Percentiles rank a stretch among this genome's conserved stretches.
Conservation (phyloP, 2,888 invertebrate species). For the Rhagonycha fulva region DNA sequence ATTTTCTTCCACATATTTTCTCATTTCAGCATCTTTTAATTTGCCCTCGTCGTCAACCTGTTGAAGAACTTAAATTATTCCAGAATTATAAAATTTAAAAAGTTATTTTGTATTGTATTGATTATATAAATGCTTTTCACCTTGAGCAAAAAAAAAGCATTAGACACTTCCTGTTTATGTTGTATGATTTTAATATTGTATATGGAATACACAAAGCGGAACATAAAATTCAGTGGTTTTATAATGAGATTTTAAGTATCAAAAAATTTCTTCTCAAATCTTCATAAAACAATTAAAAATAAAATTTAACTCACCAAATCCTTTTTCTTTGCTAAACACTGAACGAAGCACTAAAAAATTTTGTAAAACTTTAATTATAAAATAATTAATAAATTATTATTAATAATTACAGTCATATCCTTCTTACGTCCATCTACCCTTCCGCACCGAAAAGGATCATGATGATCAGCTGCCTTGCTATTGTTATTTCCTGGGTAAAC, state of each 20-base stretch:
- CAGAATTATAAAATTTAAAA: neutral
- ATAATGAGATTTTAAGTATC: neutral
- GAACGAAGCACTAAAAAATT: slow-evolving; percentile 47
- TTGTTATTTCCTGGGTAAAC: slow-evolving; percentile 40
- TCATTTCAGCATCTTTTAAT: slow-evolving; percentile 43
- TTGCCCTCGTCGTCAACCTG: slow-evolving; percentile 49
- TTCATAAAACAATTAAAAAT: neutral
- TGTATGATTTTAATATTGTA: neutral
- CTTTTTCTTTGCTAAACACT: slow-evolving; percentile 51
- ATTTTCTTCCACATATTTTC: slow-evolving; percentile 42
- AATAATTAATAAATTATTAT: neutral
- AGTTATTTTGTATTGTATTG: no score
- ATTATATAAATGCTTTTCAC: neutral
- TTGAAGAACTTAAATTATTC: slow-evolving; percentile 15
- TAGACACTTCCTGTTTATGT: neutral
- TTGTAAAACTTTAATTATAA: neutral
- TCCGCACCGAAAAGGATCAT: slow-evolving; percentile 52
- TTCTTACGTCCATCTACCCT: slow-evolving; percentile 45
- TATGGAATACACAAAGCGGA: neutral
- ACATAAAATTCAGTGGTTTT: neutral
- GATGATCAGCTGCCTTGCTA: neutral
- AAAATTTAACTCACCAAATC: slow-evolving; percentile 45
- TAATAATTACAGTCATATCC: slow-evolving; percentile 47
- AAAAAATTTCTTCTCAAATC: neutral
- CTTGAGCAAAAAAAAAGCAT: neutral